Base-by-base conservation (phyloP, 2,113 vertebrate species). In the Malurus elegans region DNA sequence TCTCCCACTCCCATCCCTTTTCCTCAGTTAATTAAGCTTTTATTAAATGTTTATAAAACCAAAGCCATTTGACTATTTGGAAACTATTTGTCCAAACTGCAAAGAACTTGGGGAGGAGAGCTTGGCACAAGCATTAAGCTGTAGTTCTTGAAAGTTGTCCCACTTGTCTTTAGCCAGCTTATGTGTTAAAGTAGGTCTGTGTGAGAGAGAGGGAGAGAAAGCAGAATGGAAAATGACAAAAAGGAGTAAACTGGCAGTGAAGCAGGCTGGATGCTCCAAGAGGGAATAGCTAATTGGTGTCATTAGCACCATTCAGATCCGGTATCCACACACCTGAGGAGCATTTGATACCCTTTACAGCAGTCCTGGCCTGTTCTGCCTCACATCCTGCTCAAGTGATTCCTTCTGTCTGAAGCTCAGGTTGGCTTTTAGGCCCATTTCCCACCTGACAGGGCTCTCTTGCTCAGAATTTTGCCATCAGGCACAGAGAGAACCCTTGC, bases 11-110 rank as follows among this genome's bases (percentile, higher is more conserved):
- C 18, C 60, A 17, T 44, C n/a, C 56, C 40, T 67, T 90, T 57
- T 76, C 32, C 40, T 92, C 65, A 44, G 31, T 91, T 92, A 96
- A 94, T 88, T 90, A 88, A 88, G 38, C 36, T 53, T 88, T 93
- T 73, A 83, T 76, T 78, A 58, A 81, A 51, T 36, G 26, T 72
- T 94, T 94, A 45, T 47, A 34, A 50, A 83, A 66, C 66, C 24
- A 79, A 70, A 76, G 9, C 34, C 32, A 14, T 87, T 91, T 58
- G 31, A 57, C 23, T 89, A 3, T 31, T 78, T 76, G 76, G 51
- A 48, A 95, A 62, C 34, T 44, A 45, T 79, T 65, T 79, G 23
- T 42, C 58, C 47, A 23, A 70, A 58, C 48, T 32, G 12, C 58
- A 10, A 76, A 45, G 66, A 90, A 29, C 38, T 51, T 5, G 1